Evolutionary conservation across 2,797 vertebrate genomes (phyloP).

Genomic region (Brachymystax lenok): DNA sequence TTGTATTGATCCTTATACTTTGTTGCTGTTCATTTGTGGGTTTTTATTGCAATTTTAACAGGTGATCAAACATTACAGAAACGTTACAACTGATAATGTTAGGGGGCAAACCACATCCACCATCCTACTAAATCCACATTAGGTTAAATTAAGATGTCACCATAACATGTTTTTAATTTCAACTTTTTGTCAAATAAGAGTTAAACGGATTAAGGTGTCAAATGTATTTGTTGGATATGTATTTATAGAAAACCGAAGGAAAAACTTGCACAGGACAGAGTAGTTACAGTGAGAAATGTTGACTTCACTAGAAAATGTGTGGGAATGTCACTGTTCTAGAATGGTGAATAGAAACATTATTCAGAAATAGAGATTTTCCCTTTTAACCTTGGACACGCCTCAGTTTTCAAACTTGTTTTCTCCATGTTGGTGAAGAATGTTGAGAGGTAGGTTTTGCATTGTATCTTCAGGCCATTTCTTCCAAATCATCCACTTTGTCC

Average conservation of each 20-base stretch:
- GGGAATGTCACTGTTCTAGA: no score
- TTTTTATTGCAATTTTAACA: neutral
- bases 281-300: no score
- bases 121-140: constrained; percentile 54
- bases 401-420: no score
- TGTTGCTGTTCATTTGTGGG: neutral
- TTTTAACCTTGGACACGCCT: neutral
- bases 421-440: no score
- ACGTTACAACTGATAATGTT: neutral
- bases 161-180: neutral
- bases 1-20: neutral
- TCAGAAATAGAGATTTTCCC: neutral
- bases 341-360: no score
- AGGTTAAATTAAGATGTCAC: constrained; percentile 13
- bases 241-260: neutral
- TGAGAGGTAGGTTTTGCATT: neutral
- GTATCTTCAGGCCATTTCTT: neutral
- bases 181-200: constrained; percentile 18
- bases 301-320: no score
- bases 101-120: neutral
- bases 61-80: neutral
- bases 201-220: neutral
- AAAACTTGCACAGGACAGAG: no score
- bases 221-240: no score
- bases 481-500: no score